A percentile compares a stretch with the other conserved stretches of the same genome.
Conservation (phyloP, 1,140 invertebrate genomes). For the Drosophila albomicans region DNA sequence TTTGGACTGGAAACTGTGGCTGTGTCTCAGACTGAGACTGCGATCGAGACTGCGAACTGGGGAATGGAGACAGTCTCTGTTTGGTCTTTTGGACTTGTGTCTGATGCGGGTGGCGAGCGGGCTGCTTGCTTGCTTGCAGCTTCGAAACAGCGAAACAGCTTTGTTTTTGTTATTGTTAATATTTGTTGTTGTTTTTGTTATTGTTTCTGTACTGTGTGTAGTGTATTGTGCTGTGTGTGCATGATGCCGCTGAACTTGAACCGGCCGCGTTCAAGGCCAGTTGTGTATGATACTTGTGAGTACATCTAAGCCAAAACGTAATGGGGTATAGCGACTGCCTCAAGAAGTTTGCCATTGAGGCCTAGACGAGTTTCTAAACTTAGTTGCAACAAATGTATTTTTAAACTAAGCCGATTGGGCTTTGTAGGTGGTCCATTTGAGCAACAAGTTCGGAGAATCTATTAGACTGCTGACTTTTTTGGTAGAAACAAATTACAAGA, state of each 20-base stretch:
- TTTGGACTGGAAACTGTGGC: conserved; percentile 37
- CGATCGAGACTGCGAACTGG: conserved; percentile 35
- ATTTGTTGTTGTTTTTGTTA: conserved; percentile 6
- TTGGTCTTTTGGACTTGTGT: neutral
- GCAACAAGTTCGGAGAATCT: too few relatives aligned
- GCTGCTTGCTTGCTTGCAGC: conserved; percentile 53
- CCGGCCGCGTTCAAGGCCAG: conserved; percentile 70
- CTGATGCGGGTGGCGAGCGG: conserved; percentile 55
- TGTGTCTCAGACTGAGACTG: conserved; percentile 36
- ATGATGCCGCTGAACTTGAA: conserved; percentile 74
- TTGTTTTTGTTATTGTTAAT: conserved; percentile 54
- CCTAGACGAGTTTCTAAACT: neutral
- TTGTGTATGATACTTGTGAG: conserved; percentile 29
- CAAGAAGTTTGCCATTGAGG: neutral
- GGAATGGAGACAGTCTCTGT: conserved; percentile 10
- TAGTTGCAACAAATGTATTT: too few relatives aligned
- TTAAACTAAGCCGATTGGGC: too few relatives aligned
- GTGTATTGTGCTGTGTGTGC: conserved; percentile 48
- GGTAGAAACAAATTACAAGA: neutral
- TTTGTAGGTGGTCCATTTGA: too few relatives aligned
- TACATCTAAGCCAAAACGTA: conserved; percentile 20
- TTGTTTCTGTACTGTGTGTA: conserved; percentile 13
- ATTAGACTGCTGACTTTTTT: too few relatives aligned
- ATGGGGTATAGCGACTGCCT: conserved; percentile 12
- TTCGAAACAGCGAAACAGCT: conserved; percentile 58